Evolutionary conservation across 2,113 vertebrate genomes (phyloP).

Genomic region (Syngnathoides biaculeatus): DNA sequence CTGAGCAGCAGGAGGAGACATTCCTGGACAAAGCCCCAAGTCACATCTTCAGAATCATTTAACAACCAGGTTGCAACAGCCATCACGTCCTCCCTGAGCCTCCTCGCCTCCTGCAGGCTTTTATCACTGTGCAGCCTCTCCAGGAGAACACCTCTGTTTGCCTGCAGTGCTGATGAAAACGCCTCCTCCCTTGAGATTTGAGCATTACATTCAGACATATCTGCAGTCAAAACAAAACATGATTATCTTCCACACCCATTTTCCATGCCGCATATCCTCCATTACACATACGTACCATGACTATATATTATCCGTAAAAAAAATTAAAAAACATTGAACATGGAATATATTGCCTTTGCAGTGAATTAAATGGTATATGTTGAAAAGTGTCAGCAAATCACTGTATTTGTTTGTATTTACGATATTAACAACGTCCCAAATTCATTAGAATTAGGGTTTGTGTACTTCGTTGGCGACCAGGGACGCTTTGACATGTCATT

Average conservation of each 20-base stretch:
- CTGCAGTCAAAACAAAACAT: conserved; percentile 44
- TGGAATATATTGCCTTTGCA: too few relatives aligned
- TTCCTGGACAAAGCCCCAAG: conserved; percentile 80
- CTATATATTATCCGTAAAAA: not conserved
- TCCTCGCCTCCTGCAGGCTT: conserved; percentile 54
- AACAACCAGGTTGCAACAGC: conserved; percentile 52
- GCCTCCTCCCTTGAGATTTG: conserved; percentile 63
- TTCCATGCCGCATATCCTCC: too few relatives aligned
- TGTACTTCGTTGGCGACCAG: too few relatives aligned
- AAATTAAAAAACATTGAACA: too few relatives aligned
- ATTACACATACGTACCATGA: not conserved
- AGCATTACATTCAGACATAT: conserved; percentile 37
- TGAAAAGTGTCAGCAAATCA: too few relatives aligned
- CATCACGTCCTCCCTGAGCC: conserved; percentile 55
- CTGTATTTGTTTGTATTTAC: too few relatives aligned
- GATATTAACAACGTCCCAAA: too few relatives aligned
- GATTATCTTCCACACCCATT: too few relatives aligned
- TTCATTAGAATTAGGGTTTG: too few relatives aligned
- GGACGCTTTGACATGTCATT: too few relatives aligned
- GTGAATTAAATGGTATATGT: too few relatives aligned
- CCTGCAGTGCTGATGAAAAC: conserved; percentile 68
- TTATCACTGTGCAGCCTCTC: conserved; percentile 65
- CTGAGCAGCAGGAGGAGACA: conserved; percentile 76
- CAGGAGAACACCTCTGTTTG: conserved; percentile 70
- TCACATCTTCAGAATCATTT: conserved; percentile 52